Percentiles rank a stretch among this genome's conserved stretches.
These are phyloP conservation scores for Siniperca chuatsi DNA, from an alignment of 2,113 vertebrate species.

Conservation along the genomic window DNA sequence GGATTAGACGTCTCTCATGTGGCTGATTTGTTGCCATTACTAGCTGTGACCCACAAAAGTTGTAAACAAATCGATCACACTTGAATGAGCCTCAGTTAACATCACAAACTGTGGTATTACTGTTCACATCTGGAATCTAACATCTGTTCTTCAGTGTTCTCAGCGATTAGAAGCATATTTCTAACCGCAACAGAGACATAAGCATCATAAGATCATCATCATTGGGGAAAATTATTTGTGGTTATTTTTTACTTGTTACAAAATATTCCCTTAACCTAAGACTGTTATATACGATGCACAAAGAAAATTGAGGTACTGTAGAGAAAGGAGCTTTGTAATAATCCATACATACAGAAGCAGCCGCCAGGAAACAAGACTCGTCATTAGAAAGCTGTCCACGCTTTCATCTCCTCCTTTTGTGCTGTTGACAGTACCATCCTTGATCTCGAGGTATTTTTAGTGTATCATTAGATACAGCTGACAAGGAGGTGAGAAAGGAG, in stretches of 20 bases:
- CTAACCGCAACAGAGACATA: not conserved
- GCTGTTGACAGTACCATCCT: constrained; percentile 43
- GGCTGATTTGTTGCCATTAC: constrained; percentile 46
- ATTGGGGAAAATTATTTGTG: not conserved
- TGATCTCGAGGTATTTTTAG: constrained; percentile 61
- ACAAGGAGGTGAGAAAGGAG: constrained; percentile 28
- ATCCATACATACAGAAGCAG: constrained; percentile 6
- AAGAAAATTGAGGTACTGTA: not conserved
- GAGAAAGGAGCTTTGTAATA: not conserved
- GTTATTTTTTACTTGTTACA: not conserved
- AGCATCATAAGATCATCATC: not conserved
- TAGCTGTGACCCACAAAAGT: constrained; percentile 51
- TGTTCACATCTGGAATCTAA: constrained; percentile 69
- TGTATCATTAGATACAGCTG: constrained; percentile 49
- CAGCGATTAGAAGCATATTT: not conserved
- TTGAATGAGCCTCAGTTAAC: constrained; percentile 31
- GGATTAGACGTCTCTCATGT: constrained; percentile 18
- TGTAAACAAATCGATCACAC: constrained; percentile 56
- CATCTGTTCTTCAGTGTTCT: constrained; percentile 46
- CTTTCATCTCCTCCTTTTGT: constrained; percentile 45
- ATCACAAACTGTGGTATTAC: constrained; percentile 23
- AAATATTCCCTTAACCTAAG: not conserved
- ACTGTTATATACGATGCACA: not conserved
- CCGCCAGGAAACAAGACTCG: constrained; percentile 14
- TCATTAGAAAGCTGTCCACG: constrained; percentile 23